Percentiles rank a stretch among this genome's conserved stretches.
Evolutionary conservation across 37 sponge, comb jelly and placozoan species (phyloP).

Genomic region (Eunapius fragilis): DNA sequence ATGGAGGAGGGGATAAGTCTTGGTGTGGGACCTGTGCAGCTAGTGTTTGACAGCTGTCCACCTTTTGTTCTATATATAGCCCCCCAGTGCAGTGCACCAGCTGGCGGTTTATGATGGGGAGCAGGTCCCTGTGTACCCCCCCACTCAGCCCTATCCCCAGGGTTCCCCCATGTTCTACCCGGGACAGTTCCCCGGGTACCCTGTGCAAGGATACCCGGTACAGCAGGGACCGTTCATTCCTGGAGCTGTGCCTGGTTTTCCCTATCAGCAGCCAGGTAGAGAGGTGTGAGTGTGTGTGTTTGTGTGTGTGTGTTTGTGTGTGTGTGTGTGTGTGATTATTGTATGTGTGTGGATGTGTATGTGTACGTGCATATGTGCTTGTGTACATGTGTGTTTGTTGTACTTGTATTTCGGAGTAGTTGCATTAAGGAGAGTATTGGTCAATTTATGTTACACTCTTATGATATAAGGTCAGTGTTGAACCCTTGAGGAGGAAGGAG

Average conservation of each 20-base stretch:
- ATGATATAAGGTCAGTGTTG: too few species aligned
- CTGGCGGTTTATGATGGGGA: slow-evolving; percentile 45
- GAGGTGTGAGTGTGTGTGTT: slow-evolving; percentile 14
- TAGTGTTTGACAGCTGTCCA: background rate
- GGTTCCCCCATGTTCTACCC: background rate
- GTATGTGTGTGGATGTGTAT: too few species aligned
- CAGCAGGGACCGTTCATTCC: background rate
- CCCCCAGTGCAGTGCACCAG: slow-evolving; percentile 31
- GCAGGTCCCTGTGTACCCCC: slow-evolving; percentile 57
- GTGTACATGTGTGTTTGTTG: too few species aligned
- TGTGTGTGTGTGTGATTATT: slow-evolving; percentile 2
- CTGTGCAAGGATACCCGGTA: background rate
- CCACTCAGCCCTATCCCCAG: slow-evolving; percentile 14
- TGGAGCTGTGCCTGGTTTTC: background rate
- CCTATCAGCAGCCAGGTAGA: background rate
- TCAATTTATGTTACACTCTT: too few species aligned
- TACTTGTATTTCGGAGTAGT: too few species aligned
- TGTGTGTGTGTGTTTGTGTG: background rate
- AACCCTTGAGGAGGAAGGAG: too few species aligned
- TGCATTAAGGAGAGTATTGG: too few species aligned
- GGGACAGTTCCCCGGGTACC: background rate
- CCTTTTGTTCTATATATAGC: slow-evolving; percentile 1
- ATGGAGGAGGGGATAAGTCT: too few species aligned
- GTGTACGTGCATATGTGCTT: too few species aligned
- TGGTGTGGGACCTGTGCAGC: too few species aligned